Percentiles rank a stretch among this genome's conserved stretches.
Conservation (phyloP, 2,888 invertebrate genomes). For the Patella caerulea region DNA sequence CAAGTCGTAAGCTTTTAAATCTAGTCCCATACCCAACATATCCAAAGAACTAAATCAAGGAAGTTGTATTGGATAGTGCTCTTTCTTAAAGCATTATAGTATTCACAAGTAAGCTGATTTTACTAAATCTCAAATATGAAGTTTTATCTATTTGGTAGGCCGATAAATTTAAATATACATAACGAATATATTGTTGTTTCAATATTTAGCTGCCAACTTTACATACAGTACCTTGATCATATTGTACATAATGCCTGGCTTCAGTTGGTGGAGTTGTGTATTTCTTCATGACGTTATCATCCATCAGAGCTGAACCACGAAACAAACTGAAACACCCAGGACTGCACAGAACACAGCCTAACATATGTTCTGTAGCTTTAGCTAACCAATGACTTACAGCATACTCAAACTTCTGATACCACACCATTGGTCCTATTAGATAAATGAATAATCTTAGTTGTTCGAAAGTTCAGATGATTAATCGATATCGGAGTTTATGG, state of each 20-base stretch:
- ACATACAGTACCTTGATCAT: conserved; percentile 57
- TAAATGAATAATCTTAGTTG: no score
- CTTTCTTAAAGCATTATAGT: no score
- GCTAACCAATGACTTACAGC: conserved; percentile 94
- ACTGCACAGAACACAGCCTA: conserved; percentile 71
- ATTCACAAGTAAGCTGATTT: no score
- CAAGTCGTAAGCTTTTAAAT: no score
- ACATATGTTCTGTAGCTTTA: conserved; percentile 91
- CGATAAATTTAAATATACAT: neutral
- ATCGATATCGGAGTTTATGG: no score
- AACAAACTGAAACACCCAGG: conserved; percentile 63
- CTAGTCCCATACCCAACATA: no score
- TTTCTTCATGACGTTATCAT: conserved; percentile 59
- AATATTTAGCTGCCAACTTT: neutral
- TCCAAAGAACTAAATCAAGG: no score
- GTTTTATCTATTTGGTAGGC: neutral
- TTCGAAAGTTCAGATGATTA: no score
- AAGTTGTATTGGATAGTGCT: no score
- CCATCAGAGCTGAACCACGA: conserved; percentile 58
- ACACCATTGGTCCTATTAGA: conserved; percentile 81
- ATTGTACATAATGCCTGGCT: conserved; percentile 56
- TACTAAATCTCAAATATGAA: no score
- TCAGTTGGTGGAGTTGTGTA: conserved; percentile 52
- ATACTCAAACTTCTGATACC: conserved; percentile 92
- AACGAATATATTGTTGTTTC: neutral